A percentile compares a stretch with the other conserved stretches of the same genome.
Evolutionary conservation across 2,797 vertebrate genomes (phyloP).

Genomic region (Glyptemys insculpta): DNA sequence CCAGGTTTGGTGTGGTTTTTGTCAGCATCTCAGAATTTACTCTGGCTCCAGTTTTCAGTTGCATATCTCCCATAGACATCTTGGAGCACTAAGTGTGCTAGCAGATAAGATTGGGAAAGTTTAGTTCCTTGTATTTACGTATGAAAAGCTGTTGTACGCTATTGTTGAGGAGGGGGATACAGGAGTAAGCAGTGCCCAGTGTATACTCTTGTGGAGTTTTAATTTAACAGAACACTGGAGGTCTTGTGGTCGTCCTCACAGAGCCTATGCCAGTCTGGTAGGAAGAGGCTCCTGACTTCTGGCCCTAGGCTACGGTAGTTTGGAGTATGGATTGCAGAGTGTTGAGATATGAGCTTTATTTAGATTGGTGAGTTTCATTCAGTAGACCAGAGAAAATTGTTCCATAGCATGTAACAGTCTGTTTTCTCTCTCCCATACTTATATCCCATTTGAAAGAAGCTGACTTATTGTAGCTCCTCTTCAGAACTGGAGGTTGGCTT

Average conservation of each 20-base stretch:
- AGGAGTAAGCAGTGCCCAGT: background rate
- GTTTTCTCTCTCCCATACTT: background rate
- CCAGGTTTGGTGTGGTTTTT: background rate
- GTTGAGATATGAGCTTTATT: background rate
- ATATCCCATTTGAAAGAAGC: background rate
- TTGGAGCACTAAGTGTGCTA: background rate
- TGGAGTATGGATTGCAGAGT: background rate
- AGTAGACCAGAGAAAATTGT: background rate
- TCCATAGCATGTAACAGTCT: background rate
- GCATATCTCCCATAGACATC: background rate
- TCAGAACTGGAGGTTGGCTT: background rate
- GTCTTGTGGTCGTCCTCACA: slow-evolving; percentile 1
- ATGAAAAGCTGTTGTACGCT: slow-evolving; percentile 47
- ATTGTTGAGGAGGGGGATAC: slow-evolving; percentile 44
- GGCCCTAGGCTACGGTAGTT: background rate
- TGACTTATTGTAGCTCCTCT: background rate
- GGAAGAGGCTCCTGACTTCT: background rate
- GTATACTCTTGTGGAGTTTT: slow-evolving; percentile 28
- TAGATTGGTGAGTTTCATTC: background rate
- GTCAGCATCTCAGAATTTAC: background rate
- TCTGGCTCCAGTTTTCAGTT: background rate
- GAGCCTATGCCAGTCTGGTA: background rate
- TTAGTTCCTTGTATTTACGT: background rate
- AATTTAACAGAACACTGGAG: background rate
- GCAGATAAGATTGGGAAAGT: background rate